A percentile compares a stretch with the other conserved stretches of the same genome.
phyloP scores from a whole-genome alignment of 92 coral and sea anemone genomes.

The Parazoanthus darwini region DNA sequence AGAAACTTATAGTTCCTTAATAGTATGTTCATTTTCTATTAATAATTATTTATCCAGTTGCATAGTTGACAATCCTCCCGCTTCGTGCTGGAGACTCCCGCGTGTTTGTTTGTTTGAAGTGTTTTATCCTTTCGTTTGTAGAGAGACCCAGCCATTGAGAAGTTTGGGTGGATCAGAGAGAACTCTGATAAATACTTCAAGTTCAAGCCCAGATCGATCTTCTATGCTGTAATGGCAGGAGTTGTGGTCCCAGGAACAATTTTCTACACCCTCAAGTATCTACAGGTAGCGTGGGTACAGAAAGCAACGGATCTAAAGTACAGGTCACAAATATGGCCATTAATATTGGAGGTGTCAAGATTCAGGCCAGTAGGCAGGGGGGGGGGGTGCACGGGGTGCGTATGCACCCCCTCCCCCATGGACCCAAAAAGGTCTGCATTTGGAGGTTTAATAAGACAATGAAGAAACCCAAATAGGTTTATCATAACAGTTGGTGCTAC shows the following conservation, averaged over 20 bases:
- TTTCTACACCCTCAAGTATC: conserved; percentile 52
- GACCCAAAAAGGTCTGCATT: no score
- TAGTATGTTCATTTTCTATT: conserved; percentile 58
- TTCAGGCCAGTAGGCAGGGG: no score
- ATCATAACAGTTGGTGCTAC: no score
- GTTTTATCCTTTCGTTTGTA: conserved; percentile 16
- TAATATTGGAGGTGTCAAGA: no score
- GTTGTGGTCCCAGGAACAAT: conserved; percentile 75
- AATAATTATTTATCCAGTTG: not conserved
- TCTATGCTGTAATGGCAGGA: conserved; percentile 60
- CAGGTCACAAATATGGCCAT: no score
- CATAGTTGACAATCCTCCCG: no score
- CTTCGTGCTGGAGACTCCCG: no score
- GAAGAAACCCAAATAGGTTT: no score
- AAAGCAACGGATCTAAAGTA: not conserved
- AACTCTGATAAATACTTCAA: conserved; percentile 74
- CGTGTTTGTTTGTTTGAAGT: no score
- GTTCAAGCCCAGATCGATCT: conserved; percentile 78
- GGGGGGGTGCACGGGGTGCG: no score
- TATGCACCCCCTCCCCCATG: no score
- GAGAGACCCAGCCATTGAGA: conserved; percentile 89
- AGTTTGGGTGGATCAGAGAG: conserved; percentile 89
- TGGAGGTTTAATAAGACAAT: no score
- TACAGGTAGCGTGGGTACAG: conserved; percentile 44
- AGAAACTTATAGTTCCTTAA: conserved; percentile 59